phyloP scores from a whole-genome alignment of 64 coral and sea anemone genomes.

The Stichodactyla helianthus region DNA sequence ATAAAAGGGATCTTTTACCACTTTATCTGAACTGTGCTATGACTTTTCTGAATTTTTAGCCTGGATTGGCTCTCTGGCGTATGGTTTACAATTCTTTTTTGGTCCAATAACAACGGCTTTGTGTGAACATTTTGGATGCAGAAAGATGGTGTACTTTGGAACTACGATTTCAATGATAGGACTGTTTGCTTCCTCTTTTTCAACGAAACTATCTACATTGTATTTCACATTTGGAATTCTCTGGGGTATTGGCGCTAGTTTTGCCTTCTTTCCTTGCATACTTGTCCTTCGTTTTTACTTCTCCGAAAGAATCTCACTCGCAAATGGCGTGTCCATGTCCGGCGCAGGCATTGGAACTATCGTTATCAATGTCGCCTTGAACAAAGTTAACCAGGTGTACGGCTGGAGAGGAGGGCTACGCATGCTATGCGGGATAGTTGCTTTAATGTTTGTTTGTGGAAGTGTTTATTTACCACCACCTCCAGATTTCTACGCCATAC shows the following conservation, averaged over 20 bases:
- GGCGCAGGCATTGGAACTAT: constrained; percentile 55
- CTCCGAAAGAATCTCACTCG: constrained; percentile 34
- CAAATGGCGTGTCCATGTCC: constrained; percentile 59
- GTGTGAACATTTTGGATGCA: constrained; percentile 58
- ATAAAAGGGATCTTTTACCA: too few relatives aligned
- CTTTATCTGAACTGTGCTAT: too few relatives aligned
- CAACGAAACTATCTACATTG: constrained; percentile 36
- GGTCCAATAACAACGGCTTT: constrained; percentile 38
- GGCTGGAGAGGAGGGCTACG: constrained; percentile 59
- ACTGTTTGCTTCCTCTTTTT: constrained; percentile 34
- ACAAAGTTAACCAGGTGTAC: constrained; percentile 25
- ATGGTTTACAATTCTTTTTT: constrained; percentile 52
- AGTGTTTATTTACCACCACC: constrained; percentile 45
- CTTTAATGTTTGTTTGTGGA: constrained; percentile 41
- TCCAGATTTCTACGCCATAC: constrained; percentile 1
- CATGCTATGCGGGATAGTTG: constrained; percentile 37
- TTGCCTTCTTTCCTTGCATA: constrained; percentile 43
- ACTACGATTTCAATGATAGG: constrained; percentile 1
- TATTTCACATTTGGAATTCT: constrained; percentile 64
- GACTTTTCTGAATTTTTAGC: background rate
- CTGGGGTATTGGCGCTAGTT: constrained; percentile 63
- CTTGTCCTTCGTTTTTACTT: constrained; percentile 49
- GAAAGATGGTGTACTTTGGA: constrained; percentile 42
- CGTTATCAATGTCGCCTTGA: constrained; percentile 34
- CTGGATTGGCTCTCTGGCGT: constrained; percentile 55